phyloP scores from a whole-genome alignment of 2,888 invertebrate genomes.

The Amblyjoppa proteus region DNA sequence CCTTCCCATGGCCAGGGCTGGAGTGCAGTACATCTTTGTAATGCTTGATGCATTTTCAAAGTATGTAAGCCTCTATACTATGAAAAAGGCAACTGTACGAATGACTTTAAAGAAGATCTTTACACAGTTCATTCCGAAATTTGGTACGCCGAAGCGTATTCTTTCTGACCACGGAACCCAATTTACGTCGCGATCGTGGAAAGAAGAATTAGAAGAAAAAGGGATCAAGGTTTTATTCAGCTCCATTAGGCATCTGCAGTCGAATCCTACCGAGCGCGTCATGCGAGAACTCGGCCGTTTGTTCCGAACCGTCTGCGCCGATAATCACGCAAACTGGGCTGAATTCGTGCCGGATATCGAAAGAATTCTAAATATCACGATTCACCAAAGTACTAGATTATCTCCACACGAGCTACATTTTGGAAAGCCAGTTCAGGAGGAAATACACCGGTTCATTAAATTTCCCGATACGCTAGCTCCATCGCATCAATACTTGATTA shows the following conservation, averaged over 20 bases:
- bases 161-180: slow-evolving; percentile 39
- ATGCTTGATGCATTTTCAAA: slow-evolving; percentile 46
- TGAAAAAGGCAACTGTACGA: slow-evolving; percentile 20
- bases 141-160: slow-evolving; percentile 22
- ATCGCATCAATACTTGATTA: not conserved
- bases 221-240: slow-evolving; percentile 34
- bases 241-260: slow-evolving; percentile 9
- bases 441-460: slow-evolving; percentile 24
- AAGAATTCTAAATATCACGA: not conserved
- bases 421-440: slow-evolving; percentile 11
- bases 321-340: slow-evolving; percentile 33
- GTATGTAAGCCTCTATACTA: slow-evolving; percentile 19
- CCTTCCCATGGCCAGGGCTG: not conserved
- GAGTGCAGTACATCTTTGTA: slow-evolving; percentile 45
- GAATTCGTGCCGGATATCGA: slow-evolving; percentile 31
- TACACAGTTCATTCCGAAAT: slow-evolving; percentile 8
- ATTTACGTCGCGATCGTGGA: slow-evolving; percentile 35
- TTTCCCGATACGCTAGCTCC: not conserved
- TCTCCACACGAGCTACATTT: slow-evolving; percentile 52
- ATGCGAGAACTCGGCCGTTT: slow-evolving; percentile 40
- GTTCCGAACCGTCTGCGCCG: slow-evolving; percentile 18
- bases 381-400: slow-evolving; percentile 44
- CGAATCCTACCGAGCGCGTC: slow-evolving; percentile 24
- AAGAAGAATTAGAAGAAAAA: slow-evolving; percentile 2
- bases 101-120: slow-evolving; percentile 16